Evolutionary conservation across 1,140 invertebrate species (phyloP).

Genomic region (Drosophila melanica): DNA sequence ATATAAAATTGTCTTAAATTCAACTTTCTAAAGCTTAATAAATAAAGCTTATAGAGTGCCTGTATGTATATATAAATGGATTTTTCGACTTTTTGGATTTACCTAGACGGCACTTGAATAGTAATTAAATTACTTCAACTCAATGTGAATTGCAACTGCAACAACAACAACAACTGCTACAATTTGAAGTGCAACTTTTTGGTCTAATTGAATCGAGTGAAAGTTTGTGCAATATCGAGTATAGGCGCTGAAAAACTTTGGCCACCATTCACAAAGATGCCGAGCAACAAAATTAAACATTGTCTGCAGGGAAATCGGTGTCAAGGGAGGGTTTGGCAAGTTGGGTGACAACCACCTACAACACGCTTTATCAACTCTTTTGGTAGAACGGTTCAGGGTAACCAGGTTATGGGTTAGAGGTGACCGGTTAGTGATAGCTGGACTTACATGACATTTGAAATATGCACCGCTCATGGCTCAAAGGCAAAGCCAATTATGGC

Average conservation of each 20-base stretch:
- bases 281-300: conserved; percentile 47
- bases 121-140: background rate
- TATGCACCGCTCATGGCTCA: conserved; percentile 17
- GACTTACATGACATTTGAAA: conserved; percentile 29
- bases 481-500: conserved; percentile 46
- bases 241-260: conserved; percentile 20
- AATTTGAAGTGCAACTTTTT: conserved; percentile 33
- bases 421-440: background rate
- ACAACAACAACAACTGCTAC: conserved; percentile 5
- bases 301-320: conserved; percentile 59
- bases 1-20: too few relatives aligned
- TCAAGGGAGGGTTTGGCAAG: background rate
- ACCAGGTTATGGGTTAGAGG: background rate
- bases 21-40: too few relatives aligned
- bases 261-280: conserved; percentile 39
- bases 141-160: conserved; percentile 27
- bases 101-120: too few relatives aligned
- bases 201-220: conserved; percentile 67
- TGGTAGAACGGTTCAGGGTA: background rate
- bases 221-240: conserved; percentile 59
- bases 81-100: too few relatives aligned
- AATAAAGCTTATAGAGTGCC: too few relatives aligned
- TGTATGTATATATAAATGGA: too few relatives aligned
- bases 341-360: too few relatives aligned
- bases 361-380: conserved; percentile 30